Conservation (phyloP, 2,888 invertebrate species). For the Caenorhabditis doughertyi region DNA sequence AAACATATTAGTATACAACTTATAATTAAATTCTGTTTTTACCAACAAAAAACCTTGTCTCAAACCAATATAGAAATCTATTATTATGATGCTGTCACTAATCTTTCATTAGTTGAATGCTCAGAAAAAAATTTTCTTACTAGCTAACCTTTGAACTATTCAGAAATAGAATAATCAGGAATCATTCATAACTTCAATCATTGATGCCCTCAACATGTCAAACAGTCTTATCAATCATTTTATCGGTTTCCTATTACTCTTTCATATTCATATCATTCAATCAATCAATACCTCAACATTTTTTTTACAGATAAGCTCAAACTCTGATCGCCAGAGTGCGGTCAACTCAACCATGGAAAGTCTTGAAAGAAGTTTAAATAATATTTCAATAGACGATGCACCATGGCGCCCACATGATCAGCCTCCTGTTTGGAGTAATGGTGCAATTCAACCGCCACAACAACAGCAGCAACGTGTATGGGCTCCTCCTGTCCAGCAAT, state of each 20-base stretch:
- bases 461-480: slow-evolving; percentile 49
- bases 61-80: too few species aligned
- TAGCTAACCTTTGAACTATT: too few species aligned
- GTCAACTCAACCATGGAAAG: slow-evolving; percentile 65
- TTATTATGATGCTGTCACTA: too few species aligned
- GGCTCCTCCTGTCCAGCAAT: slow-evolving; percentile 53
- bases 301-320: slow-evolving; percentile 50
- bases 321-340: slow-evolving; percentile 62
- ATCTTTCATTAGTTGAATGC: too few species aligned
- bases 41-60: too few species aligned
- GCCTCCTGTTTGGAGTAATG: slow-evolving; percentile 54
- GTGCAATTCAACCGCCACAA: slow-evolving; percentile 34
- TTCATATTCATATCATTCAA: not conserved
- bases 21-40: too few species aligned
- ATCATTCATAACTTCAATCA: not conserved
- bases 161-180: not conserved
- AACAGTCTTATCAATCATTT: slow-evolving; percentile 44
- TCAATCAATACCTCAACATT: slow-evolving; percentile 17
- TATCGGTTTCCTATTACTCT: slow-evolving; percentile 4
- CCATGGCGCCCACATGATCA: slow-evolving; percentile 72
- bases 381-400: slow-evolving; percentile 69
- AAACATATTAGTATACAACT: too few species aligned
- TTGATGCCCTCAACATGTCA: slow-evolving; percentile 2
- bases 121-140: too few species aligned
- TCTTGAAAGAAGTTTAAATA: slow-evolving; percentile 71